These are phyloP conservation scores for Sphaeramia orbicularis DNA, from an alignment of 2,797 vertebrate species.

Conservation along the genomic window DNA sequence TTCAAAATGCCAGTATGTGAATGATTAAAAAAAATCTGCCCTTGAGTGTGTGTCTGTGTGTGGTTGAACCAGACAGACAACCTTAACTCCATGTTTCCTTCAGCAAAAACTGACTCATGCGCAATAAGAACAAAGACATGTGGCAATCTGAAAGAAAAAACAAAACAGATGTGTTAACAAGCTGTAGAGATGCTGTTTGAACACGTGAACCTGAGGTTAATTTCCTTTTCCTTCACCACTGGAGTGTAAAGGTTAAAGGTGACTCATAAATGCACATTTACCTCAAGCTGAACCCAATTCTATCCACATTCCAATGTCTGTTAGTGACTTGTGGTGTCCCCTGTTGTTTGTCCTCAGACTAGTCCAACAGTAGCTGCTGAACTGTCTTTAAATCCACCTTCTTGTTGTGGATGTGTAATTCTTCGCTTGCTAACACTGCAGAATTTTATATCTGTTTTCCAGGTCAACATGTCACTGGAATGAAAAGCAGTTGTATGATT, in stretches of 20 bases:
- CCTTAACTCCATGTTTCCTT: constrained; percentile 22
- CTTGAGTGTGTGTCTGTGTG: background rate
- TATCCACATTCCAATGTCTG: constrained; percentile 4
- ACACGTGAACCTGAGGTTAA: background rate
- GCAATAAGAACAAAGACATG: constrained; percentile 29
- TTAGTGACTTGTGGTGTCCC: background rate
- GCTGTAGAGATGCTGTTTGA: background rate
- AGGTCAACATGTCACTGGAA: too few species aligned
- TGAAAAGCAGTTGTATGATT: too few species aligned
- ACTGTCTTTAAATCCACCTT: background rate
- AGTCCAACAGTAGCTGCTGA: background rate
- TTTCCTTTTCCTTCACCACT: background rate
- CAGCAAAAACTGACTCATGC: constrained; percentile 32
- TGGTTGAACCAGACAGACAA: constrained; percentile 59
- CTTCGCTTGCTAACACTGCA: too few species aligned
- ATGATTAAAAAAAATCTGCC: background rate
- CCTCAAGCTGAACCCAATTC: constrained; percentile 5
- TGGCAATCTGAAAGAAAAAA: constrained; percentile 1
- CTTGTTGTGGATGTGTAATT: background rate
- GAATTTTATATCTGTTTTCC: too few species aligned
- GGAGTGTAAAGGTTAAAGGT: background rate
- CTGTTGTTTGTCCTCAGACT: too few species aligned
- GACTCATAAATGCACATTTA: background rate
- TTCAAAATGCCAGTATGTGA: background rate
- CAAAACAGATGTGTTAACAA: background rate